These are phyloP conservation scores for Clanis bilineata DNA, from an alignment of 2,888 invertebrate species.

Conservation along the genomic window DNA sequence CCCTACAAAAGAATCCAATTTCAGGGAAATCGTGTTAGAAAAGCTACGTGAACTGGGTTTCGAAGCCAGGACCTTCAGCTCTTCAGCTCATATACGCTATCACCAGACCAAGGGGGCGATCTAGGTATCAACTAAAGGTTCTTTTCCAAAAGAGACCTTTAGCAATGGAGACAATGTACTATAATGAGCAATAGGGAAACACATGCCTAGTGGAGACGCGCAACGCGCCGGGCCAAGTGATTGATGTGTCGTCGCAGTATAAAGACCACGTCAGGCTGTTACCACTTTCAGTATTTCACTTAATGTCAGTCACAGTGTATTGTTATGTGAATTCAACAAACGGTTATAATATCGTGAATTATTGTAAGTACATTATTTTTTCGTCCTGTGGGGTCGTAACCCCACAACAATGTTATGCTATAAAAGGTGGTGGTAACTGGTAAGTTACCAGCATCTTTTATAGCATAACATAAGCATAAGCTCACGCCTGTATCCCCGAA, in stretches of 20 bases:
- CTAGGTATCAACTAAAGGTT: no score
- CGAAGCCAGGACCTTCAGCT: no score
- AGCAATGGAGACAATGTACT: not conserved
- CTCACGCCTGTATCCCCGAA: no score
- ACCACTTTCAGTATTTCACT: not conserved
- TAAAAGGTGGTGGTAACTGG: not conserved
- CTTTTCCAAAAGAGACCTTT: no score
- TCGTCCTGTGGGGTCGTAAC: not conserved
- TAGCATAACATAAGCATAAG: no score
- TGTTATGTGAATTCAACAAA: not conserved
- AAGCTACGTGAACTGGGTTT: no score
- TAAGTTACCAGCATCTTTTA: no score
- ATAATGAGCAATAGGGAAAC: conserved; percentile 2
- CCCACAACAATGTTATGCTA: not conserved
- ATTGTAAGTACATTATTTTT: not conserved
- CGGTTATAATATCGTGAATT: not conserved
- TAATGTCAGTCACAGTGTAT: not conserved
- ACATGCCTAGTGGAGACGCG: not conserved
- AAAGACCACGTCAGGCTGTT: not conserved
- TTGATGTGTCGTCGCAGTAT: not conserved
- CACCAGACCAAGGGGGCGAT: no score
- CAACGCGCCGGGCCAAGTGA: not conserved
- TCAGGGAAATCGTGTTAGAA: no score
- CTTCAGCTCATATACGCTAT: no score
- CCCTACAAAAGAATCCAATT: no score